Conservation (phyloP, 2,113 vertebrate genomes). For the human region GRCh38 chr2:203692501-203693000, state of each 20-base stretch:
- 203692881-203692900: neutral
- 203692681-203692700: conserved; percentile 4
- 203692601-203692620: conserved; percentile 44
- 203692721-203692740: neutral
- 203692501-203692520: conserved; percentile 59
- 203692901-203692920: neutral
- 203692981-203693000: neutral
- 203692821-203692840: neutral
- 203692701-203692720: neutral
- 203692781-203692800: neutral
- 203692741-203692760: neutral
- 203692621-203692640: conserved; percentile 7
- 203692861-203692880: neutral
- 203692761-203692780: neutral
- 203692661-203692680: conserved; percentile 23
- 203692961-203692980: neutral
- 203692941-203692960: neutral
- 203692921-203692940: neutral
- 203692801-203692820: neutral
- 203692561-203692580: conserved; percentile 51
- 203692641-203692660: conserved; percentile 51
- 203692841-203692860: neutral
- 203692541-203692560: conserved; percentile 37
- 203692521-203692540: neutral
- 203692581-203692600: conserved; percentile 26